phyloP scores from a whole-genome alignment of 2,113 vertebrate genomes.

The Lontra canadensis region DNA sequence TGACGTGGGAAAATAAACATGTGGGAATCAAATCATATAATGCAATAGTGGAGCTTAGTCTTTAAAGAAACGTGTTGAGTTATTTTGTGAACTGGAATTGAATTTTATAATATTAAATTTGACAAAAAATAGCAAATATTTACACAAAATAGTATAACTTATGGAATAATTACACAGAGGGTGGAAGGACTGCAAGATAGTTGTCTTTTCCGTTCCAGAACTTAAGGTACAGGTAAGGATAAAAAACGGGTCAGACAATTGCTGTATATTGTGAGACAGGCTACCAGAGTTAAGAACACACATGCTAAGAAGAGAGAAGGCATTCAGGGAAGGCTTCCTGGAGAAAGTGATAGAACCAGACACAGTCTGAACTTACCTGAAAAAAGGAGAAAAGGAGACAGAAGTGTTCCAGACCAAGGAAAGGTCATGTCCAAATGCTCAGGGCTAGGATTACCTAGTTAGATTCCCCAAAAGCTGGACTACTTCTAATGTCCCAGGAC shows the following conservation, averaged over 20 bases:
- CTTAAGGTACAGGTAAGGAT: not conserved
- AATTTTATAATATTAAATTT: not conserved
- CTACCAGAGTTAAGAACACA: not conserved
- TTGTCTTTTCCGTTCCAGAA: not conserved
- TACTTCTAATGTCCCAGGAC: not conserved
- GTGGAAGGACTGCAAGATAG: not conserved
- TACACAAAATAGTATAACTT: not conserved
- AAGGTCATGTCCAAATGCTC: not conserved
- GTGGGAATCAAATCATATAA: not conserved
- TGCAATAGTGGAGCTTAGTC: not conserved
- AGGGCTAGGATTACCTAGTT: not conserved
- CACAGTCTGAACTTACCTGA: not conserved
- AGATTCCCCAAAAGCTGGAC: not conserved
- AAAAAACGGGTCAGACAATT: not conserved
- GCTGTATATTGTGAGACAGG: not conserved
- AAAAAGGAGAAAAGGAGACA: not conserved
- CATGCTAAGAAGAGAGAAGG: not conserved
- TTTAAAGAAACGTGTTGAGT: not conserved
- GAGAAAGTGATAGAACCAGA: not conserved
- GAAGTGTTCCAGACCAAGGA: not conserved
- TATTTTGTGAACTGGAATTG: constrained; percentile 14
- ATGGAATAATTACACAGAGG: not conserved
- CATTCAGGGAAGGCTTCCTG: not conserved
- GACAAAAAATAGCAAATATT: not conserved
- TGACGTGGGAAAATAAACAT: not conserved